A percentile compares a stretch with the other conserved stretches of the same genome.
Evolutionary conservation across 2,888 invertebrate species (phyloP).

Genomic region (Mesochorus sp.): DNA sequence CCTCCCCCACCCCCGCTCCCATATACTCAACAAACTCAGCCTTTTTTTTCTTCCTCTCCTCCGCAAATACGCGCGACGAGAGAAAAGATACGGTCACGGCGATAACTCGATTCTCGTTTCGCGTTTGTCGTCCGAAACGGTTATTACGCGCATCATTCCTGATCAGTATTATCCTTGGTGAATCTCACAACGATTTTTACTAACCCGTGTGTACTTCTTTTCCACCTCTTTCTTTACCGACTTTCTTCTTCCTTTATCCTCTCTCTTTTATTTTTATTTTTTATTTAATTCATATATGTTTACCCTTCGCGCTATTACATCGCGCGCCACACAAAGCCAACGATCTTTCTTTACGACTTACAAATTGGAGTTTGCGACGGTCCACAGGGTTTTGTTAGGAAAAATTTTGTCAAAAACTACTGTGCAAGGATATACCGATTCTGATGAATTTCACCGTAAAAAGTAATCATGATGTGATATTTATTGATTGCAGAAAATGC

Average conservation of each 20-base stretch:
- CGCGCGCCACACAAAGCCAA: conserved; percentile 22
- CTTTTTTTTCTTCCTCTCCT: conserved; percentile 15
- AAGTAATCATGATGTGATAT: too few species aligned
- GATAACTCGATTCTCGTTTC: conserved; percentile 61
- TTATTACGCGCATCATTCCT: conserved; percentile 63
- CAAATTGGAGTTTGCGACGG: conserved; percentile 63
- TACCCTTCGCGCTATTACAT: conserved; percentile 30
- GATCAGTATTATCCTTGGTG: conserved; percentile 59
- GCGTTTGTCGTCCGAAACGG: conserved; percentile 60
- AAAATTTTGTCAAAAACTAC: too few species aligned
- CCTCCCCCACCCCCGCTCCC: not conserved
- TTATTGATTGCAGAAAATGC: too few species aligned
- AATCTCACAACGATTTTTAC: conserved; percentile 32
- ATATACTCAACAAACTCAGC: too few species aligned
- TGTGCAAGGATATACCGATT: too few species aligned
- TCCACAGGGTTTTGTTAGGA: conserved; percentile 31
- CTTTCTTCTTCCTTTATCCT: conserved; percentile 18
- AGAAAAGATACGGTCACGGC: conserved; percentile 53
- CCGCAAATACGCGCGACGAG: conserved; percentile 23
- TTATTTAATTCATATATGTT: conserved; percentile 18
- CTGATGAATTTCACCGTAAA: too few species aligned
- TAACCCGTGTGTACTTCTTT: conserved; percentile 31
- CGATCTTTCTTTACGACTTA: conserved; percentile 60
- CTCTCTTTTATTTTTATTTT: too few species aligned
- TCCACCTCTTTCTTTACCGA: conserved; percentile 6